phyloP scores from a whole-genome alignment of 23 tunicate species.

The Botrylloides violaceus region DNA sequence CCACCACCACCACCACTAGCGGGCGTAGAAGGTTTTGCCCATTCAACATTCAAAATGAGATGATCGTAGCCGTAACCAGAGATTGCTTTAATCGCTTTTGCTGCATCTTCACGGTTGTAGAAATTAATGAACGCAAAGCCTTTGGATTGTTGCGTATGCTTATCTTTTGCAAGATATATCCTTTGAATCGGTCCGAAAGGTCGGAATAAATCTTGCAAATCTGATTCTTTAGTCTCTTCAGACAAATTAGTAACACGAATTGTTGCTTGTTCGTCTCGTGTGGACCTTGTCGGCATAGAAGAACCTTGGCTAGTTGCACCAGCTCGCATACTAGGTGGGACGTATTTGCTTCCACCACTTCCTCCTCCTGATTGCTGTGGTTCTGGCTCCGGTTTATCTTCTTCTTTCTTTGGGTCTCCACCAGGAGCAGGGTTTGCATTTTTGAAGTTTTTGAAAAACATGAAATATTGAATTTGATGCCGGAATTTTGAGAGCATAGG shows the following conservation, averaged over 20 bases:
- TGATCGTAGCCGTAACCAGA: constrained; percentile 96
- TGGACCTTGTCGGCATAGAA: constrained; percentile 55
- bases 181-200: constrained; percentile 94
- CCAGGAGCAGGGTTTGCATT: constrained; percentile 2
- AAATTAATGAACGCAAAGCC: constrained; percentile 98
- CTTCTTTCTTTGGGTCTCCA: constrained; percentile 16
- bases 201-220: constrained; percentile 87
- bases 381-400: constrained; percentile 24
- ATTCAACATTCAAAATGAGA: constrained; percentile 92
- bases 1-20: not conserved
- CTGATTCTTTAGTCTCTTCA: constrained; percentile 91
- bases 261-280: constrained; percentile 84
- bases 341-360: constrained; percentile 58
- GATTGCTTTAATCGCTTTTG: constrained; percentile 78
- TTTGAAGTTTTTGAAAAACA: constrained; percentile 82
- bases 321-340: constrained; percentile 74
- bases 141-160: constrained; percentile 83
- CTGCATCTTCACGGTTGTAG: constrained; percentile 95
- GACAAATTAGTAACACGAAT: constrained; percentile 97
- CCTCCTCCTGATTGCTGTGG: constrained; percentile 12
- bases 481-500: constrained; percentile 72
- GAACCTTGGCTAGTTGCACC: constrained; percentile 66
- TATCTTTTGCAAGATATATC: constrained; percentile 87
- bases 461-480: constrained; percentile 84
- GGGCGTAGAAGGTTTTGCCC: constrained; percentile 56